A percentile compares a stretch with the other conserved stretches of the same genome.
Evolutionary conservation across 2,888 invertebrate genomes (phyloP).

Genomic region (Allacma fusca): DNA sequence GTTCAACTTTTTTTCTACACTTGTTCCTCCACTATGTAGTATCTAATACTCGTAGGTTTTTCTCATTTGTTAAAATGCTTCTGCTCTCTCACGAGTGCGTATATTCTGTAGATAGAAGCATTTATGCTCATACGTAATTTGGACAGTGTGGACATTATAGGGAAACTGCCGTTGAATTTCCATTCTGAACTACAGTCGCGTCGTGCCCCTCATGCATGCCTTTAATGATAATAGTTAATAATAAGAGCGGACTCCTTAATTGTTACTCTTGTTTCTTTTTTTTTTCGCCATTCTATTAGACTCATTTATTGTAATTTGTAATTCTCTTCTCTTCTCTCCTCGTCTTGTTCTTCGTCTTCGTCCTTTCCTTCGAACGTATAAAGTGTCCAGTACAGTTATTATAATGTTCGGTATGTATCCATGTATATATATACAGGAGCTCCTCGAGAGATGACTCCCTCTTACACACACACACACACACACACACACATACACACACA

Average conservation of each 20-base stretch:
- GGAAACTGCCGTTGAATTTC: conserved; percentile 12
- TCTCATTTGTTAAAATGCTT: conserved; percentile 16
- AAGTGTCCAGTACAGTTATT: conserved; percentile 21
- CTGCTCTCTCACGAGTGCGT: not conserved
- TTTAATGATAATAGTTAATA: conserved; percentile 39
- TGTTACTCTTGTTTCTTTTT: conserved; percentile 31
- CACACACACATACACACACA: too few species aligned
- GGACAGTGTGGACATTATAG: not conserved
- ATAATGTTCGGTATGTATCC: not conserved
- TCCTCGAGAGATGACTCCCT: too few species aligned
- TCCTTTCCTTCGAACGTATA: not conserved
- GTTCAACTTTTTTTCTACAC: conserved; percentile 5
- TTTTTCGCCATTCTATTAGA: conserved; percentile 14
- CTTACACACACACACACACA: too few species aligned
- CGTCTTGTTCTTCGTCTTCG: not conserved
- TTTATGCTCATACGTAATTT: not conserved
- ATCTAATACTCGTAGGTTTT: not conserved
- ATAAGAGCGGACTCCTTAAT: conserved; percentile 34
- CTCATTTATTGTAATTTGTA: conserved; percentile 35
- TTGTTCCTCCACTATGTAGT: not conserved
- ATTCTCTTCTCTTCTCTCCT: conserved; percentile 22
- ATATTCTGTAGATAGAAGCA: not conserved
- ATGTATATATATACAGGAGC: too few species aligned
- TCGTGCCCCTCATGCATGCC: conserved; percentile 28
- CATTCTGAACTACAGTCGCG: conserved; percentile 6